Evolutionary conservation across 2,797 vertebrate genomes (phyloP).

Genomic region (Hydrophis major): DNA sequence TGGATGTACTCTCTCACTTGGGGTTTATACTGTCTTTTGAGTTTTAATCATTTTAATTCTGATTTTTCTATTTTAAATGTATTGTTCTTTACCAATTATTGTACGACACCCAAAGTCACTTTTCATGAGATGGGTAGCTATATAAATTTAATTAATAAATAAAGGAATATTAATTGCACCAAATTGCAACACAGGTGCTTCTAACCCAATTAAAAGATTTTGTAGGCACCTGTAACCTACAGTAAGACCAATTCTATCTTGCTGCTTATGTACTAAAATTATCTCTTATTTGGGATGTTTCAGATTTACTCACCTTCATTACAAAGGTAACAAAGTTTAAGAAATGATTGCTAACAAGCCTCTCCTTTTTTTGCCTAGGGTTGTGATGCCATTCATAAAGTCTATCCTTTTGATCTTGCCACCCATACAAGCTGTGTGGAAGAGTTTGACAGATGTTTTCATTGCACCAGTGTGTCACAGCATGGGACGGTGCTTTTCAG

Average conservation of each 20-base stretch:
- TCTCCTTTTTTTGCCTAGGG: slow-evolving; percentile 70
- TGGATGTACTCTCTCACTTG: too few relatives aligned
- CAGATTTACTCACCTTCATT: neutral
- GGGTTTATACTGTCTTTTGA: too few relatives aligned
- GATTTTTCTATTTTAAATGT: neutral
- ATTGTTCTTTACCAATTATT: neutral
- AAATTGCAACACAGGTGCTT: neutral
- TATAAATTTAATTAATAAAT: neutral
- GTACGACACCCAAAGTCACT: neutral
- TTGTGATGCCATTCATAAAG: slow-evolving; percentile 85
- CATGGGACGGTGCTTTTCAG: slow-evolving; percentile 77
- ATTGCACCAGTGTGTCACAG: slow-evolving; percentile 80
- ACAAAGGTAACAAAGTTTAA: neutral
- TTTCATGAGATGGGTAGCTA: neutral
- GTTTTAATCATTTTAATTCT: neutral
- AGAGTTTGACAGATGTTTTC: slow-evolving; percentile 78
- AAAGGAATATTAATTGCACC: neutral
- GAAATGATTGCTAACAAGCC: neutral
- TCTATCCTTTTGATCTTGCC: slow-evolving; percentile 84
- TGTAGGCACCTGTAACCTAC: neutral
- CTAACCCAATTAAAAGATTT: neutral
- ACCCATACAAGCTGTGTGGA: slow-evolving; percentile 83
- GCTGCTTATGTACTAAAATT: neutral
- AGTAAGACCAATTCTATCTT: neutral
- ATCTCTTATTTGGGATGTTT: neutral